Evolutionary conservation across 2,888 invertebrate species (phyloP).

Genomic region (Elegia similella): DNA sequence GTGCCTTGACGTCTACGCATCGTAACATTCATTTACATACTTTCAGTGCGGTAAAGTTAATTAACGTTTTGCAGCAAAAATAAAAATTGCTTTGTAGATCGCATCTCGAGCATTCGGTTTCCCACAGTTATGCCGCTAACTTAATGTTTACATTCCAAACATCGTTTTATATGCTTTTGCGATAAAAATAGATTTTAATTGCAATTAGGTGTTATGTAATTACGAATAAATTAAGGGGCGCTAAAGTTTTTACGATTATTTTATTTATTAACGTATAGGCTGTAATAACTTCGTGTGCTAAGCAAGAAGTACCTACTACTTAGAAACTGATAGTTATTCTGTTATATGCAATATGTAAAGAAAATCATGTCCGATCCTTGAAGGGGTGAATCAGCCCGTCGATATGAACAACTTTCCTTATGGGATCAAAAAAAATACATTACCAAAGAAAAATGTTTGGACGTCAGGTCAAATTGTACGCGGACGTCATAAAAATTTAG

Average conservation of each 20-base stretch:
- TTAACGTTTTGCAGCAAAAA: slow-evolving; percentile 46
- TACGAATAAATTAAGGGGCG: background rate
- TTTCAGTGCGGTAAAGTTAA: slow-evolving; percentile 45
- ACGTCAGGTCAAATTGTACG: too few species aligned
- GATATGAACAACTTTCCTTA: too few species aligned
- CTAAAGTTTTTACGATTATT: background rate
- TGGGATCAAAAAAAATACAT: too few species aligned
- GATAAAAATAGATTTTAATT: slow-evolving; percentile 2
- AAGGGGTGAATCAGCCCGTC: too few species aligned
- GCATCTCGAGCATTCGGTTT: slow-evolving; percentile 26
- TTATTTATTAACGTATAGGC: background rate
- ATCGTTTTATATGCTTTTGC: background rate
- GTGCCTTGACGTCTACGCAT: slow-evolving; percentile 46
- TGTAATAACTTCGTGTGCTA: too few species aligned
- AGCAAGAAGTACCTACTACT: too few species aligned
- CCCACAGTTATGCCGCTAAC: slow-evolving; percentile 26
- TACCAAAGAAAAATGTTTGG: too few species aligned
- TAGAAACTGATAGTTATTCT: too few species aligned
- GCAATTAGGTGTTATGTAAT: slow-evolving; percentile 11
- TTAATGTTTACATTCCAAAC: slow-evolving; percentile 3
- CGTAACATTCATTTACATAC: slow-evolving; percentile 50
- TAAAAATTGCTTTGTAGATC: slow-evolving; percentile 35
- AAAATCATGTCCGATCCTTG: too few species aligned
- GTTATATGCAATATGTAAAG: too few species aligned
- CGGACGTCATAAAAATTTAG: too few species aligned